Percentiles rank a stretch among this genome's conserved stretches.
phyloP scores from a whole-genome alignment of 2,113 vertebrate species.

The Arizona elegans region DNA sequence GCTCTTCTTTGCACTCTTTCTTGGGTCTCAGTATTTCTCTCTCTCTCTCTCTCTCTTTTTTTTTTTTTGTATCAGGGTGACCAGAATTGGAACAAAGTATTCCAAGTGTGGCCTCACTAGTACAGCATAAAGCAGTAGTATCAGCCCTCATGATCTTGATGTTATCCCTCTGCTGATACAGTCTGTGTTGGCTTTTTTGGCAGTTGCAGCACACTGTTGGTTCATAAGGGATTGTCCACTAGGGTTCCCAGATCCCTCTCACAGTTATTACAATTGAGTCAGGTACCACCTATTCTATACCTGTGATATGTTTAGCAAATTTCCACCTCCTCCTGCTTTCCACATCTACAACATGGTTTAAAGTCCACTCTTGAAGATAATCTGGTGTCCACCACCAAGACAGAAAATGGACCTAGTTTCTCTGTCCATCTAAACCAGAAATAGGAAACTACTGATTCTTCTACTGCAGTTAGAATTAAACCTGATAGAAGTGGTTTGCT shows the following conservation, averaged over 20 bases:
- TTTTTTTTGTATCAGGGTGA: neutral
- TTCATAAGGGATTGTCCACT: neutral
- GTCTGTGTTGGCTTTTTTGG: neutral
- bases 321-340: neutral
- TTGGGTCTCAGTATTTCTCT: neutral
- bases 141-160: neutral
- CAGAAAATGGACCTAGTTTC: conserved; percentile 24
- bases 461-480: conserved; percentile 70
- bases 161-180: neutral
- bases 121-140: neutral
- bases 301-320: neutral
- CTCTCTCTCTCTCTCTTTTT: no score
- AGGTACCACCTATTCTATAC: neutral
- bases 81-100: neutral
- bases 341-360: conserved; percentile 3
- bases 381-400: conserved; percentile 1
- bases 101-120: neutral
- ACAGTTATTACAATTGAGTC: neutral
- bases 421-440: conserved; percentile 61
- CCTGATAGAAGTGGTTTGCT: conserved; percentile 67
- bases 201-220: neutral
- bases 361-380: conserved; percentile 15
- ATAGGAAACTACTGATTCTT: conserved; percentile 55
- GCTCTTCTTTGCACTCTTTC: neutral
- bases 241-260: neutral